phyloP scores from a whole-genome alignment of 2,888 invertebrate species.

The Dione juno region DNA sequence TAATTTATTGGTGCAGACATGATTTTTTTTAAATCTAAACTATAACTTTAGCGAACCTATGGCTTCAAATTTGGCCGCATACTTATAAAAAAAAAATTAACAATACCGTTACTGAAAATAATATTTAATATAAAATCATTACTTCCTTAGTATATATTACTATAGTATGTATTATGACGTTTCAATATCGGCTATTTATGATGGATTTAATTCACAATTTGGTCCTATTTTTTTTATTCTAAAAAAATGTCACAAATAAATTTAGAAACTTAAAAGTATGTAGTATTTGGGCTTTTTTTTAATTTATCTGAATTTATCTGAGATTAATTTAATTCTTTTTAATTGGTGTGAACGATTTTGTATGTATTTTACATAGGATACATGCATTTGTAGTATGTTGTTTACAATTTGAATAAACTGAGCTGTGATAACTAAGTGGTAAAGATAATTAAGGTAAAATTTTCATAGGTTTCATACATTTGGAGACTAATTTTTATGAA shows the following conservation, averaged over 20 bases:
- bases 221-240: background rate
- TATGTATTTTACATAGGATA: background rate
- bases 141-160: no score
- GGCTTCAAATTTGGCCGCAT: no score
- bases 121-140: no score
- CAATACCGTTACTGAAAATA: no score
- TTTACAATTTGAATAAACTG: background rate
- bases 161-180: background rate
- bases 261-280: background rate
- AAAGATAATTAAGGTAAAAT: background rate
- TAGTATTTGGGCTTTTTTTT: background rate
- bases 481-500: no score
- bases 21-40: no score
- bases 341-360: background rate
- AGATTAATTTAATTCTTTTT: background rate
- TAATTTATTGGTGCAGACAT: background rate
- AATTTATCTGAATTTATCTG: background rate
- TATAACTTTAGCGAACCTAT: no score
- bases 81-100: no score
- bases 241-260: background rate
- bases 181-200: background rate
- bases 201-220: background rate
- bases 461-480: no score
- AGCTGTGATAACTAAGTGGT: conserved; percentile 11
- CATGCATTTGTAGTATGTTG: background rate